These are phyloP conservation scores for Antennarius maculatus DNA, from an alignment of 2,797 vertebrate species.

Conservation along the genomic window DNA sequence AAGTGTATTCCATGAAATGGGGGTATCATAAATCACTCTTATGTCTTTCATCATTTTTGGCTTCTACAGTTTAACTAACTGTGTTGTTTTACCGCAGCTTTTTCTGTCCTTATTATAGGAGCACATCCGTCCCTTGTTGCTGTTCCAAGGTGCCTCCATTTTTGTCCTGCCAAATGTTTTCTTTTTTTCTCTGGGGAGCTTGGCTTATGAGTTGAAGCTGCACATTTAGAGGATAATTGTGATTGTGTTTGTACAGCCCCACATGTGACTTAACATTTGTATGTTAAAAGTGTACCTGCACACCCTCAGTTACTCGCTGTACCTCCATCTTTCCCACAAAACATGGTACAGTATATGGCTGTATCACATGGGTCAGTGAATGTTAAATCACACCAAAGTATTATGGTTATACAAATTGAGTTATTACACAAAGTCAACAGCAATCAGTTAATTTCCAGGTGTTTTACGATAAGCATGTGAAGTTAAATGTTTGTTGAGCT, in stretches of 20 bases:
- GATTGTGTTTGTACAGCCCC: not conserved
- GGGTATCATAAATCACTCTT: not conserved
- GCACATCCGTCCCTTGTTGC: not conserved
- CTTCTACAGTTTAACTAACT: not conserved
- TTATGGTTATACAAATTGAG: too few relatives aligned
- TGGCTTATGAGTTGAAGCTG: not conserved
- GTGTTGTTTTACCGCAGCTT: not conserved
- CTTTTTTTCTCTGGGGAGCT: not conserved
- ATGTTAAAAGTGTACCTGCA: too few relatives aligned
- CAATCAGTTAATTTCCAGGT: too few relatives aligned
- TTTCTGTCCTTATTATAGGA: constrained; percentile 4
- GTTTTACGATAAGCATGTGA: too few relatives aligned
- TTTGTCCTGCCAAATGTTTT: not conserved
- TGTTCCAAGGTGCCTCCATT: not conserved
- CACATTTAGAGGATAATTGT: not conserved
- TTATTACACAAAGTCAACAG: too few relatives aligned
- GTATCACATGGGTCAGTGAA: constrained; percentile 4
- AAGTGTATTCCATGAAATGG: not conserved
- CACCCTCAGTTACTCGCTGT: too few relatives aligned
- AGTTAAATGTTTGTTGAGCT: too few relatives aligned
- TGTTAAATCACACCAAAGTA: too few relatives aligned
- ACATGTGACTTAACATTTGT: not conserved
- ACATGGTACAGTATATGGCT: not conserved
- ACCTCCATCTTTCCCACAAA: too few relatives aligned
- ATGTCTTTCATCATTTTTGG: not conserved